Conservation (phyloP, 2,888 invertebrate genomes). For the Callosobruchus maculatus region DNA sequence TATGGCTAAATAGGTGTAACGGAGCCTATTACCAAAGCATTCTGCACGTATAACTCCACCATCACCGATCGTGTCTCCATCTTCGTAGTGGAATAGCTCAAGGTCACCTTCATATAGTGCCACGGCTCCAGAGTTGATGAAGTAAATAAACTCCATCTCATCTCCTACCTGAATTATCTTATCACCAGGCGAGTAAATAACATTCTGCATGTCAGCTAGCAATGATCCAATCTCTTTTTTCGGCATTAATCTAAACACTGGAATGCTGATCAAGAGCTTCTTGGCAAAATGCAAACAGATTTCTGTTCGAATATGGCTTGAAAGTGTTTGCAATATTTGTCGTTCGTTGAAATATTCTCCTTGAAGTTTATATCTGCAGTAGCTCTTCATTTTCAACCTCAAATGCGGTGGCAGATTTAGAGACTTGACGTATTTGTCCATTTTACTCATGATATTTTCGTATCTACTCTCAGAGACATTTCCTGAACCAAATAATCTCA, state of each 20-base stretch:
- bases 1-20: no score
- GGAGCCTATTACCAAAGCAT: no score
- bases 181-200: slow-evolving; percentile 15
- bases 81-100: slow-evolving; percentile 12
- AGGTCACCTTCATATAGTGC: slow-evolving; percentile 7
- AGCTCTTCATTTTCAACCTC: not conserved
- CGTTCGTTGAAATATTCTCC: slow-evolving; percentile 17
- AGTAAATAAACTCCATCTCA: slow-evolving; percentile 6
- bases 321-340: slow-evolving; percentile 13
- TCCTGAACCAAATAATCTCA: not conserved
- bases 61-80: slow-evolving; percentile 6
- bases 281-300: slow-evolving; percentile 13
- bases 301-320: slow-evolving; percentile 12
- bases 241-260: slow-evolving; percentile 13
- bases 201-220: slow-evolving; percentile 10
- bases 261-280: slow-evolving; percentile 13
- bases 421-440: not conserved
- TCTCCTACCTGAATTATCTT: slow-evolving; percentile 9
- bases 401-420: not conserved
- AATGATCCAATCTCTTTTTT: slow-evolving; percentile 7
- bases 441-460: not conserved
- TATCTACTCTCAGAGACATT: not conserved
- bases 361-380: slow-evolving; percentile 16
- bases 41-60: no score
- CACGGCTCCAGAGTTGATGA: slow-evolving; percentile 14